Percentiles rank a stretch among this genome's conserved stretches.
phyloP scores from a whole-genome alignment of 2,888 invertebrate species.

The Sericinus montela region DNA sequence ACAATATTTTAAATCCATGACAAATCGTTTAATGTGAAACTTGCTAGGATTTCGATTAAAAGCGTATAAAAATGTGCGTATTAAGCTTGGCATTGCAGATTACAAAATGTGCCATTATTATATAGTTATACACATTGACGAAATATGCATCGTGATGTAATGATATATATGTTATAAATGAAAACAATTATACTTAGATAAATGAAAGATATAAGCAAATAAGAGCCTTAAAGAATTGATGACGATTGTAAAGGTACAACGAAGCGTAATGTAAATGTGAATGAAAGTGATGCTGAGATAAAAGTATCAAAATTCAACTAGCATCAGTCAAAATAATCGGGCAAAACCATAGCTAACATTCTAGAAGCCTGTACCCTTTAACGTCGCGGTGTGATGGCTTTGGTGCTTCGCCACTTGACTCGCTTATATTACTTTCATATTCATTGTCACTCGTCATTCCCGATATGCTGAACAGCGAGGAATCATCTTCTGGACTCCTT shows the following conservation, averaged over 20 bases:
- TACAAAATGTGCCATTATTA: background rate
- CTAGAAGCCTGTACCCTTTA: constrained; percentile 75
- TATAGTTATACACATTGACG: background rate
- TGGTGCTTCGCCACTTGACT: constrained; percentile 71
- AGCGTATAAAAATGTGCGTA: too few relatives aligned
- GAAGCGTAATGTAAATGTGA: constrained; percentile 16
- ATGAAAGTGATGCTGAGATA: constrained; percentile 32
- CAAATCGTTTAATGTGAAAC: too few relatives aligned
- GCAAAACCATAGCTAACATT: constrained; percentile 68
- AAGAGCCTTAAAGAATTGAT: background rate
- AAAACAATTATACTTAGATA: background rate
- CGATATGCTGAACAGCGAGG: constrained; percentile 78
- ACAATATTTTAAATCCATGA: background rate
- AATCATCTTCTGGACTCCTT: constrained; percentile 77
- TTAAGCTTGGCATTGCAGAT: too few relatives aligned
- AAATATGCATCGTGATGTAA: background rate
- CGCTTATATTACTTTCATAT: constrained; percentile 76
- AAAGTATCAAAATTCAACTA: constrained; percentile 45
- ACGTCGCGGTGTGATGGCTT: constrained; percentile 69
- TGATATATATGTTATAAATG: background rate
- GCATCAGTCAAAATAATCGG: constrained; percentile 60
- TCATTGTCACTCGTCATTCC: constrained; percentile 80
- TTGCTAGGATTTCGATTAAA: too few relatives aligned
- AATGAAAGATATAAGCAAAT: constrained; percentile 11
- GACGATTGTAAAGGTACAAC: constrained; percentile 10